Percentiles rank a stretch among this genome's conserved stretches.
Evolutionary conservation across 2,888 invertebrate species (phyloP).

Genomic region (Scelioninae gen. 2): DNA sequence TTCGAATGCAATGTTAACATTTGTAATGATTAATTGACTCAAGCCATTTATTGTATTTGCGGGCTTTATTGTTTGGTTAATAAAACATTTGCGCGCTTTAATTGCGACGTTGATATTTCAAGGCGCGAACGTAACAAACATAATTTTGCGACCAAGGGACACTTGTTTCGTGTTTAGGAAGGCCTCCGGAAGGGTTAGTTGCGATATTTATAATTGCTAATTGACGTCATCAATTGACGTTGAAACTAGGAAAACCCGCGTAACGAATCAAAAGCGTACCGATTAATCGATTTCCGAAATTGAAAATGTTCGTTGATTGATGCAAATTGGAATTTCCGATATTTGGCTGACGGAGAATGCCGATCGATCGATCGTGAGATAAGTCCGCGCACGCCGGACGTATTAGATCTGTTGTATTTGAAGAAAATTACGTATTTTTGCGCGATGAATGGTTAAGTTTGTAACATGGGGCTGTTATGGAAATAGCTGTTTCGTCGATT

Average conservation of each 20-base stretch:
- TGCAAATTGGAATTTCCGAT: constrained; percentile 32
- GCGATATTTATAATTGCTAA: constrained; percentile 11
- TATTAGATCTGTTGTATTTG: neutral
- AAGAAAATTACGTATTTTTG: neutral
- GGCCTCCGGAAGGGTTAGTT: no score
- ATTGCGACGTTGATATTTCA: no score
- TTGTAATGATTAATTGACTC: no score
- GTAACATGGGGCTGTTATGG: no score
- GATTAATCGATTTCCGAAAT: constrained; percentile 30
- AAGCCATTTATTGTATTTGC: no score
- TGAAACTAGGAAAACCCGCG: constrained; percentile 4
- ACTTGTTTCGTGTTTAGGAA: no score
- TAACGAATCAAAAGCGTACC: constrained; percentile 34
- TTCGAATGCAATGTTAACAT: no score
- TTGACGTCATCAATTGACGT: constrained; percentile 8
- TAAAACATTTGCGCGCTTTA: no score
- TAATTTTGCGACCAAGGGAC: no score
- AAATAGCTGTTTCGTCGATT: no score
- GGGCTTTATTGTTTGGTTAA: no score
- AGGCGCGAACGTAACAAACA: no score
- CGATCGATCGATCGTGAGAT: constrained; percentile 17
- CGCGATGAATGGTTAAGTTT: constrained; percentile 1
- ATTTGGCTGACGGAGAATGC: constrained; percentile 13
- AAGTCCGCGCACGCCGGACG: constrained; percentile 1
- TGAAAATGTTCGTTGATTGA: constrained; percentile 30